Conservation (phyloP, 2,797 vertebrate species). For the Falco naumanni region DNA sequence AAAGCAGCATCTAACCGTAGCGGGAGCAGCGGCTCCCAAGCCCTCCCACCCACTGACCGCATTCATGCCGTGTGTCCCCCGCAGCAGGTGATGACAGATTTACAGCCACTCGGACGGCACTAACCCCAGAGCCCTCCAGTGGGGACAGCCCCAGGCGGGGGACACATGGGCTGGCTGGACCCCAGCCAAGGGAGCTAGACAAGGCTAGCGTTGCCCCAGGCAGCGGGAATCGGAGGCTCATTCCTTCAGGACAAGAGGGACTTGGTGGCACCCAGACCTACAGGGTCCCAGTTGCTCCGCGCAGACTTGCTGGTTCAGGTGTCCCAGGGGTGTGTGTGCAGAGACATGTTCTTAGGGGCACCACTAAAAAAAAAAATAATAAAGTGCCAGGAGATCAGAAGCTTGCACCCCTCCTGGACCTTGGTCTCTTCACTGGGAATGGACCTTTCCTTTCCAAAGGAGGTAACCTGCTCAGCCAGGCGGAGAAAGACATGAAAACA, state of each 20-base stretch:
- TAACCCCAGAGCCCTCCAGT: not conserved
- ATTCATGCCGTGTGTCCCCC: not conserved
- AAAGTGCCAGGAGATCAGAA: not conserved
- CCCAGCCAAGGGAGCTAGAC: not conserved
- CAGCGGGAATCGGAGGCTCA: not conserved
- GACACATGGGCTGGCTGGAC: not conserved
- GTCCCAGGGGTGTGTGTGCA: no score
- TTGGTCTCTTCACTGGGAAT: not conserved
- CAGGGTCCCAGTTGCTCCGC: not conserved
- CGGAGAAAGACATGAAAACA: not conserved
- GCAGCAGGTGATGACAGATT: not conserved
- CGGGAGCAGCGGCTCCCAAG: not conserved
- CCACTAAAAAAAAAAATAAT: not conserved
- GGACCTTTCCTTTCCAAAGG: not conserved
- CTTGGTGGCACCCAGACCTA: not conserved
- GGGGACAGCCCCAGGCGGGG: not conserved
- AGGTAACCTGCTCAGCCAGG: not conserved
- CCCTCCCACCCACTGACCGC: not conserved
- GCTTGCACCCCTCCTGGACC: not conserved
- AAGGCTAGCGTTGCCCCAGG: not conserved
- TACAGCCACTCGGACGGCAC: rapidly evolving
- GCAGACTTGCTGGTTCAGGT: not conserved
- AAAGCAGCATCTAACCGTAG: not conserved
- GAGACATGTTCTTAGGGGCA: no score
- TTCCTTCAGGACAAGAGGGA: not conserved